Evolutionary conservation across 1,140 invertebrate genomes (phyloP).

Genomic region (Aphelenchoides besseyi): DNA sequence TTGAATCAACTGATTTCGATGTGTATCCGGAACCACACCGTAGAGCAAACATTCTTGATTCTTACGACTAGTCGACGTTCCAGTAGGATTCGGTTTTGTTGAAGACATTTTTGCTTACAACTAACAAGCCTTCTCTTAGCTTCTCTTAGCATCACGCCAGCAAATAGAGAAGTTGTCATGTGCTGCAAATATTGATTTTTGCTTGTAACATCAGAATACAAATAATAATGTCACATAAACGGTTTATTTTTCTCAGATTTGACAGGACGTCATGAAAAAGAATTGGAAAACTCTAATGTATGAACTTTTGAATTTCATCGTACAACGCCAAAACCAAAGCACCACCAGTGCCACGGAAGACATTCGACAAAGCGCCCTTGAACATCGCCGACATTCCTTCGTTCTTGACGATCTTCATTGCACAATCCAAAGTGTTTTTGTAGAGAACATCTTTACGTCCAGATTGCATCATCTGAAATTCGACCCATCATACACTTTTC

Average conservation of each 20-base stretch:
- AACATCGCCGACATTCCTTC: constrained; percentile 66
- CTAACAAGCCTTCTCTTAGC: too few relatives aligned
- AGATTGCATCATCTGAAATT: constrained; percentile 69
- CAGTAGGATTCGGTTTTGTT: background rate
- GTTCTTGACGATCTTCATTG: constrained; percentile 65
- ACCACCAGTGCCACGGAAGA: constrained; percentile 65
- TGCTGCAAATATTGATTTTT: too few relatives aligned
- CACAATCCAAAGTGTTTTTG: constrained; percentile 67
- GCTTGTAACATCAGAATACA: too few relatives aligned
- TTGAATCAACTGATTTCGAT: constrained; percentile 36
- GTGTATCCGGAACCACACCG: constrained; percentile 29
- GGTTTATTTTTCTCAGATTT: too few relatives aligned
- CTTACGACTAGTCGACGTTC: background rate
- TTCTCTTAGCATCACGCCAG: too few relatives aligned
- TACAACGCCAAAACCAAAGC: constrained; percentile 66
- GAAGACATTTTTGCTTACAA: too few relatives aligned
- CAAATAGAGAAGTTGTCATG: too few relatives aligned
- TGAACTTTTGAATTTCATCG: constrained; percentile 66
- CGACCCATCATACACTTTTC: too few relatives aligned
- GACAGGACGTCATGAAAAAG: too few relatives aligned
- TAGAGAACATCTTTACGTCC: constrained; percentile 67
- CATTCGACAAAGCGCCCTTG: constrained; percentile 67
- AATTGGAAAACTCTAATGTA: too few relatives aligned
- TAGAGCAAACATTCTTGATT: constrained; percentile 32
- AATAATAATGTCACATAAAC: too few relatives aligned